Evolutionary conservation across 2,113 vertebrate species (phyloP).

Genomic region (Hymenochirus boettgeri): DNA sequence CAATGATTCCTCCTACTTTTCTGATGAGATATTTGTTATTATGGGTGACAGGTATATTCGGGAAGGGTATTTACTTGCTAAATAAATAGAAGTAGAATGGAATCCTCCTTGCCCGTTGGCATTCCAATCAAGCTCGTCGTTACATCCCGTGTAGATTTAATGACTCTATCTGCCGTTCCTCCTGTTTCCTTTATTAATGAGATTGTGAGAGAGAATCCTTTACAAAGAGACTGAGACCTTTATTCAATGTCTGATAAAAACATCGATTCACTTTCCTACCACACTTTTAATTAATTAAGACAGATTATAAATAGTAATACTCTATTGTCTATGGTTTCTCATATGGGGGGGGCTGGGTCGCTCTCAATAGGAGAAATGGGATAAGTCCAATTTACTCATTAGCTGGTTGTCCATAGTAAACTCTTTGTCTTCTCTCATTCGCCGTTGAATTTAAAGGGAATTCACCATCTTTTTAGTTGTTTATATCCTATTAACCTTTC

Average conservation of each 20-base stretch:
- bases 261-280: neutral
- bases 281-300: neutral
- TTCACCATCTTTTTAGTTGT: neutral
- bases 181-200: slow-evolving; percentile 1
- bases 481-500: neutral
- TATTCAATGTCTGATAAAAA: neutral
- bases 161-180: neutral
- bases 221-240: neutral
- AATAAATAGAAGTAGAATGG: too few species aligned
- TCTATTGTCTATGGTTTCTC: neutral
- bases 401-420: neutral
- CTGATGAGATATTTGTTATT: too few species aligned
- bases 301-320: neutral
- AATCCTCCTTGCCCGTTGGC: too few species aligned
- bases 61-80: too few species aligned
- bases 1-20: too few species aligned
- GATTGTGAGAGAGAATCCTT: neutral
- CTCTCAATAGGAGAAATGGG: neutral
- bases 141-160: too few species aligned
- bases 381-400: slow-evolving; percentile 1
- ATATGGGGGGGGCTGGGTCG: neutral
- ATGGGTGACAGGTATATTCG: too few species aligned
- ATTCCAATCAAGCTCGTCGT: too few species aligned
- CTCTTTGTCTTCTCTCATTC: neutral
- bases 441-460: neutral